Evolutionary conservation across 2,113 vertebrate genomes (phyloP), one percentile per base, ranked within the genome.

Genomic region (Leptodactylus fuscus): DNA sequence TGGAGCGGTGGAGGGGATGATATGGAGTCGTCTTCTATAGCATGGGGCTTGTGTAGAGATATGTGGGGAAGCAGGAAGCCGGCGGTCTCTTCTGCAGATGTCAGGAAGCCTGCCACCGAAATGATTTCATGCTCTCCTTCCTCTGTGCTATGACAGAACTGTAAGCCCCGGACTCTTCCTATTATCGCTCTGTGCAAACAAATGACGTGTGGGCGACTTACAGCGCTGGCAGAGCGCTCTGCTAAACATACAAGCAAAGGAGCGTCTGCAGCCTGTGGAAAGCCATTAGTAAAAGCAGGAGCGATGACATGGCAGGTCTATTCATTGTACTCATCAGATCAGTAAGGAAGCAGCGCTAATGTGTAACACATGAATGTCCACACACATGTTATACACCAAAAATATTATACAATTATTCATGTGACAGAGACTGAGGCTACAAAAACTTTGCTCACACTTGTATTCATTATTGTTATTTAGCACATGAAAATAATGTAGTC

Each of bases 41-140:
- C 65, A 38, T 7, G 2, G 65, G 22, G 65, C 32, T 69, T 16
- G 32, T 20, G 32, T 18, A 18, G 65, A 78, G 46, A 51, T 77
- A 77, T 51, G 27, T 22, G 76, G 29, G 76, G 53, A 15, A 41
- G 80, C 80, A 70, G 80, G 60, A 67, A 81, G 53, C 80, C 60
- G 15, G 60, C 80, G 51, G 91, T 91, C 88, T 90, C 73, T 87
- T 88, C 92, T 92, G 93, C 88, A 67, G 87, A 90, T 90, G 86
- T 88, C 89, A 94, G 94, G 92, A 94, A 95, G 92, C 88, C 85
- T 76, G 85, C 93, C 91, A 92, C 92, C 93, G 90, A 88, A 90
- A 87, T 87, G 74, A 90, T 94, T 90, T 92, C 92, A 92, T 92
- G 92, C 94, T 87, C 94, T 82, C 82, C 93, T 96, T 97, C 94